A percentile compares a stretch with the other conserved stretches of the same genome.
Conservation (phyloP, 2,113 vertebrate species). For the Myotis brandtii region DNA sequence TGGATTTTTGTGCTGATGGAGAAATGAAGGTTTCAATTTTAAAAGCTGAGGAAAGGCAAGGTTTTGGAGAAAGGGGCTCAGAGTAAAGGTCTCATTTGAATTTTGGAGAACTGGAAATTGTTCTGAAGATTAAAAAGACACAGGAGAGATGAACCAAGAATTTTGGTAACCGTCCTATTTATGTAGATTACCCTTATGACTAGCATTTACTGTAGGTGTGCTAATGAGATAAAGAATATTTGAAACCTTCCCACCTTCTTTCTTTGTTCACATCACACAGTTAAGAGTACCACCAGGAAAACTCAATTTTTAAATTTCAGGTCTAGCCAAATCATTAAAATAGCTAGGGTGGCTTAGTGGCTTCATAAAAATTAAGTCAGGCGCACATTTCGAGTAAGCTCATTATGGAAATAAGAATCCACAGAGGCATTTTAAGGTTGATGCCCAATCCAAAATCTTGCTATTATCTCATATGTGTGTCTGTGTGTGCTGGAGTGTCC, state of each 20-base stretch:
- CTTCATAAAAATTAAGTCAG: slow-evolving; percentile 74
- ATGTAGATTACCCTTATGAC: background rate
- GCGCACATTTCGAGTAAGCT: slow-evolving; percentile 63
- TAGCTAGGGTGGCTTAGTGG: slow-evolving; percentile 50
- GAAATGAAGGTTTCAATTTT: background rate
- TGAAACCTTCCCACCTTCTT: background rate
- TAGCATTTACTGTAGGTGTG: background rate
- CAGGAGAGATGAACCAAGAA: background rate
- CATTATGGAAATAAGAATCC: slow-evolving; percentile 71
- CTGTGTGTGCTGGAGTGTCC: slow-evolving; percentile 58
- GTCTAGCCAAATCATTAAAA: slow-evolving; percentile 61
- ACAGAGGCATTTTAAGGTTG: slow-evolving; percentile 61
- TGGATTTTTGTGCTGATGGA: background rate
- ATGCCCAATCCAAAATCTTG: slow-evolving; percentile 63
- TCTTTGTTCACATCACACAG: background rate
- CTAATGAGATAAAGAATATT: slow-evolving; percentile 25
- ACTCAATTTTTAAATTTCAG: slow-evolving; percentile 53
- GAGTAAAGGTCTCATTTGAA: background rate
- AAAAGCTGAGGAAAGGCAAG: slow-evolving; percentile 4
- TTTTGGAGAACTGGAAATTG: slow-evolving; percentile 28
- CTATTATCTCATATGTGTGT: background rate
- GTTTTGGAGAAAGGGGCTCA: background rate
- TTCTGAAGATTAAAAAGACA: slow-evolving; percentile 42
- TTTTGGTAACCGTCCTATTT: background rate
- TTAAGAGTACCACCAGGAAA: slow-evolving; percentile 26